phyloP scores from a whole-genome alignment of 2,888 invertebrate genomes.

The Timandra comae region DNA sequence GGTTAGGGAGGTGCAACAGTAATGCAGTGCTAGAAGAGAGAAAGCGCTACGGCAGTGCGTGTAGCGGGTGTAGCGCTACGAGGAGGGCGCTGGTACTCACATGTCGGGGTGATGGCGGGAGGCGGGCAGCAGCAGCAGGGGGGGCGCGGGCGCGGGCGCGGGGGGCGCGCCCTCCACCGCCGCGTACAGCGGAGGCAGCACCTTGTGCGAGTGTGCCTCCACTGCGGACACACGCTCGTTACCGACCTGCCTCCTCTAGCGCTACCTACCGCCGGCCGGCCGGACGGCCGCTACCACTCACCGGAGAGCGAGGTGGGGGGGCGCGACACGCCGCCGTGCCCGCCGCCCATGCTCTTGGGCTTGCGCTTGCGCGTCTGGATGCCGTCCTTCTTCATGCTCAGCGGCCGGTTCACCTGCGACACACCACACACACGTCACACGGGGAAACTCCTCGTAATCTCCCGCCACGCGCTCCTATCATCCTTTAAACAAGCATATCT shows the following conservation, averaged over 20 bases:
- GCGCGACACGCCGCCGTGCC: constrained; percentile 42
- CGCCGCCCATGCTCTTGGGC: constrained; percentile 80
- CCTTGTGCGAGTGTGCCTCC: constrained; percentile 62
- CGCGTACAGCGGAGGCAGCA: constrained; percentile 69
- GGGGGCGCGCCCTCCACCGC: constrained; percentile 50
- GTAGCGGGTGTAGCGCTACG: constrained; percentile 2
- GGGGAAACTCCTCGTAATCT: constrained; percentile 66
- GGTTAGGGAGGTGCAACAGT: constrained; percentile 2
- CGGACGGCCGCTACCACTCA: constrained; percentile 33
- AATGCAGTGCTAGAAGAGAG: background rate
- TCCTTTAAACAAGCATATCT: constrained; percentile 74
- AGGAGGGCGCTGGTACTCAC: constrained; percentile 42
- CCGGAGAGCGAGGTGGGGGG: constrained; percentile 48
- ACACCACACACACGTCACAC: constrained; percentile 22
- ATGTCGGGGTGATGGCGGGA: constrained; percentile 39
- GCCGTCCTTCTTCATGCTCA: constrained; percentile 99
- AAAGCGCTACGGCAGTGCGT: constrained; percentile 2
- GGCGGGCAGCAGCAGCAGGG: constrained; percentile 44
- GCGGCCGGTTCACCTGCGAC: constrained; percentile 91
- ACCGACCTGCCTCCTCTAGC: constrained; percentile 18
- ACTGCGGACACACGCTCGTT: constrained; percentile 51
- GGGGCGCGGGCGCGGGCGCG: constrained; percentile 19
- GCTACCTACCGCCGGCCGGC: constrained; percentile 8
- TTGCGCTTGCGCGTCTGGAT: constrained; percentile 98
- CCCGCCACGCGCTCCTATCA: constrained; percentile 60